Conservation (phyloP, 2,888 invertebrate genomes). For the Dorcus parallelipipedus region DNA sequence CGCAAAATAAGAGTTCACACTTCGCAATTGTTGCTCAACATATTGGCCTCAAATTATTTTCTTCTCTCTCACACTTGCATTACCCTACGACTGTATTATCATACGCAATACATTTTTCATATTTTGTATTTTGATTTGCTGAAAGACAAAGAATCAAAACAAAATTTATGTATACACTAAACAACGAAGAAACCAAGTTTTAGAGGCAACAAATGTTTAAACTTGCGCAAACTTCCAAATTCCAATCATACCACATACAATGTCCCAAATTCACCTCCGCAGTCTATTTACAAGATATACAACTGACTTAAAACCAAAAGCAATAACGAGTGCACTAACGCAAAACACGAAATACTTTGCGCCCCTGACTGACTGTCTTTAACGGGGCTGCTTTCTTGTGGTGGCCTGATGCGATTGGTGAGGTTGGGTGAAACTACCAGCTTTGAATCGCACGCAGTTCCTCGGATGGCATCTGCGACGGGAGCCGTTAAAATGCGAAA, state of each 20-base stretch:
- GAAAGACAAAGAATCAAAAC: no score
- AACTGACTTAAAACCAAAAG: not conserved
- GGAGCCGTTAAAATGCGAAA: conserved; percentile 69
- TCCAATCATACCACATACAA: not conserved
- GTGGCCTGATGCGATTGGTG: conserved; percentile 12
- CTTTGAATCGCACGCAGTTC: conserved; percentile 67
- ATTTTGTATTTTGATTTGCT: no score
- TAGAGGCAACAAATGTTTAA: no score
- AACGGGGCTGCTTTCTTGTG: not conserved
- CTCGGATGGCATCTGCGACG: conserved; percentile 66
- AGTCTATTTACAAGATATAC: not conserved
- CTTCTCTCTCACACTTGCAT: no score
- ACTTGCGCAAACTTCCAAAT: no score
- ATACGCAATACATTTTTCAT: no score
- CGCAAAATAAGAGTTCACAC: no score
- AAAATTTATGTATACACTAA: no score
- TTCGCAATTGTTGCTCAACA: no score
- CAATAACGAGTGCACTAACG: not conserved
- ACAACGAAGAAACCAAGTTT: no score
- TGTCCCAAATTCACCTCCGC: not conserved
- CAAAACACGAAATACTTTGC: not conserved
- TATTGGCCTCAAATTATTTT: no score
- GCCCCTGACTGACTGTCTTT: not conserved
- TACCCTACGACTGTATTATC: no score
- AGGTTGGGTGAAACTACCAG: conserved; percentile 31